Conservation (phyloP, 2,797 vertebrate genomes). For the Microctenopoma steveboyesi region DNA sequence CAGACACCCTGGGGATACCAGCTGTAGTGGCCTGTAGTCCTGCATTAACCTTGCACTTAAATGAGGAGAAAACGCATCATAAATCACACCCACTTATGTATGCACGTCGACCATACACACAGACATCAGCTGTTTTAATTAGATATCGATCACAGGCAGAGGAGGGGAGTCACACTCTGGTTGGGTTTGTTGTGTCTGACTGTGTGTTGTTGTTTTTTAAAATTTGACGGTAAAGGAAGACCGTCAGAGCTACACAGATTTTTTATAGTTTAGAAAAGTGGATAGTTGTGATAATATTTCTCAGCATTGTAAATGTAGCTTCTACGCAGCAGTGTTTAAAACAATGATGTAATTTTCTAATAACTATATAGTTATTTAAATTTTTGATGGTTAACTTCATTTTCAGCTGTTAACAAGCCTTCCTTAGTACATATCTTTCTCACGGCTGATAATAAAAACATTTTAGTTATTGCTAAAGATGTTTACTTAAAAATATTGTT, state of each 20-base stretch:
- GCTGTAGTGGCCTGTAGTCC: constrained; percentile 59
- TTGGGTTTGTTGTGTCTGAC: constrained; percentile 52
- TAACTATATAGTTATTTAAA: neutral
- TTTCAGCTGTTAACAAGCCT: neutral
- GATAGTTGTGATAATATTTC: constrained; percentile 1
- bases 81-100: constrained; percentile 61
- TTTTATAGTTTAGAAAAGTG: constrained; percentile 5
- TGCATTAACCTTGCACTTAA: constrained; percentile 66
- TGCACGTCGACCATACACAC: constrained; percentile 27
- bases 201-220: neutral
- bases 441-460: neutral
- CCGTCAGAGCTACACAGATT: constrained; percentile 1
- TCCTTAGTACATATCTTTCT: neutral
- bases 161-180: constrained; percentile 21
- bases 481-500: neutral
- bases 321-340: neutral
- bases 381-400: neutral
- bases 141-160: constrained; percentile 75
- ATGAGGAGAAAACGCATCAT: constrained; percentile 61
- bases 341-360: neutral
- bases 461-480: neutral
- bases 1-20: constrained; percentile 63
- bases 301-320: neutral
- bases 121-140: constrained; percentile 75
- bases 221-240: constrained; percentile 5